phyloP scores from a whole-genome alignment of 2,888 invertebrate genomes.

The Hydrotaea cyrtoneurina region DNA sequence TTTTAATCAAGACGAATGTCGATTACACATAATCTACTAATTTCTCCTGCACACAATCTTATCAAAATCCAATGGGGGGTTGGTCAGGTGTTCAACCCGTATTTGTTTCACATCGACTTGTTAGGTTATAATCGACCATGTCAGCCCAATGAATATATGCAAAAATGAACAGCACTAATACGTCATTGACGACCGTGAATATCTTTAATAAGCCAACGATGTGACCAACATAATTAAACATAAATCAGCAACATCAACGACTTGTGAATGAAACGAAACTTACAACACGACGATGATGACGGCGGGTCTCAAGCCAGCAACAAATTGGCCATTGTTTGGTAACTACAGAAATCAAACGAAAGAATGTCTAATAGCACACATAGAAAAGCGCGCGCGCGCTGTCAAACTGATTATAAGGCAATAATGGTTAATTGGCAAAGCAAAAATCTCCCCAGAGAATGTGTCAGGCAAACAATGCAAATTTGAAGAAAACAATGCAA shows the following conservation, averaged over 20 bases:
- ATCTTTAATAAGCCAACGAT: conserved; percentile 48
- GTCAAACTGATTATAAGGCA: conserved; percentile 25
- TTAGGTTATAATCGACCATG: too few species aligned
- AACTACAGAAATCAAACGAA: not conserved
- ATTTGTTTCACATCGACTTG: too few species aligned
- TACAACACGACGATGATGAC: not conserved
- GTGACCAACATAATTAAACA: conserved; percentile 56
- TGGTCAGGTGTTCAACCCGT: too few species aligned
- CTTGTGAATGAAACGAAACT: conserved; percentile 34
- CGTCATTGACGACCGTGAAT: conserved; percentile 62
- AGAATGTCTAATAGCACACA: conserved; percentile 30
- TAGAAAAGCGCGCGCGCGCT: not conserved
- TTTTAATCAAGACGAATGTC: too few species aligned
- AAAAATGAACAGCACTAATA: not conserved
- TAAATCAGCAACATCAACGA: not conserved
- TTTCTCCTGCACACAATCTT: not conserved
- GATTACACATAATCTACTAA: not conserved
- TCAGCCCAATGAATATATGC: not conserved
- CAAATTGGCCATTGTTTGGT: conserved; percentile 55
- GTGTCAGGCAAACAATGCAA: conserved; percentile 10
- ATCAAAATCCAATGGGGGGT: too few species aligned
- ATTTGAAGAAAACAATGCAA: conserved; percentile 46
- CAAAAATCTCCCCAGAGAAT: not conserved
- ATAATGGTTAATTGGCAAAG: conserved; percentile 52
- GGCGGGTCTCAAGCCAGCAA: not conserved